These are phyloP conservation scores for Saiga tatarica DNA, from an alignment of 2,113 vertebrate genomes.

Conservation along the genomic window DNA sequence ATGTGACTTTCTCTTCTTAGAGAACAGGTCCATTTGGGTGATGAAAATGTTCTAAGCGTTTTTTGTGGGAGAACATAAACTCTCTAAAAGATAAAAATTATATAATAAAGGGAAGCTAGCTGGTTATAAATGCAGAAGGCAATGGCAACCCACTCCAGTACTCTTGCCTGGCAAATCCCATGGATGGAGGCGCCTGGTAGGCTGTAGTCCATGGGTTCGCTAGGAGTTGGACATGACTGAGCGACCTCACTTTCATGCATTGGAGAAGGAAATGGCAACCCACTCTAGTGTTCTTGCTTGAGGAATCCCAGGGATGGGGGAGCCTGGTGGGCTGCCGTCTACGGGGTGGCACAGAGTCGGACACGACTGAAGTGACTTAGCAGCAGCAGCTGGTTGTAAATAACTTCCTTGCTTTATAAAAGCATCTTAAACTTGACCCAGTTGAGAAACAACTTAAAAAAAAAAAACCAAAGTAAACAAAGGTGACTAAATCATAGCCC, in stretches of 20 bases:
- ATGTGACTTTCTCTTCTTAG: not conserved
- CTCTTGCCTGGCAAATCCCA: too few relatives aligned
- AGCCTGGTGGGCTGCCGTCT: too few relatives aligned
- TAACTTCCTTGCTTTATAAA: not conserved
- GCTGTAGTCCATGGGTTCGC: too few relatives aligned
- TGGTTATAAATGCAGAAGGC: not conserved
- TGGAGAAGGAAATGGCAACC: too few relatives aligned
- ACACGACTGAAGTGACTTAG: too few relatives aligned
- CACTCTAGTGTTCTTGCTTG: too few relatives aligned
- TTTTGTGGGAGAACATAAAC: not conserved
- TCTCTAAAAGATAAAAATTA: not conserved
- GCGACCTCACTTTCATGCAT: too few relatives aligned
- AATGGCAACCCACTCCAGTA: too few relatives aligned
- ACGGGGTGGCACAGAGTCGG: too few relatives aligned
- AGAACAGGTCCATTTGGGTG: not conserved
- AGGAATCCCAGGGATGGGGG: too few relatives aligned
- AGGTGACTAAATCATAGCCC: fast-evolving
- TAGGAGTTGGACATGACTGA: too few relatives aligned
- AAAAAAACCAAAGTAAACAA: not conserved
- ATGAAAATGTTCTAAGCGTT: not conserved
- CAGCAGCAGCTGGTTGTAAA: not conserved
- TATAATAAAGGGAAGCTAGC: not conserved
- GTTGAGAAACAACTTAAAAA: not conserved
- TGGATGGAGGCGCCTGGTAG: too few relatives aligned
- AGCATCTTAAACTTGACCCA: not conserved